Percentiles rank a stretch among this genome's conserved stretches.
Evolutionary conservation across 2,797 vertebrate species (phyloP).

Genomic region (Thunnus albacares): DNA sequence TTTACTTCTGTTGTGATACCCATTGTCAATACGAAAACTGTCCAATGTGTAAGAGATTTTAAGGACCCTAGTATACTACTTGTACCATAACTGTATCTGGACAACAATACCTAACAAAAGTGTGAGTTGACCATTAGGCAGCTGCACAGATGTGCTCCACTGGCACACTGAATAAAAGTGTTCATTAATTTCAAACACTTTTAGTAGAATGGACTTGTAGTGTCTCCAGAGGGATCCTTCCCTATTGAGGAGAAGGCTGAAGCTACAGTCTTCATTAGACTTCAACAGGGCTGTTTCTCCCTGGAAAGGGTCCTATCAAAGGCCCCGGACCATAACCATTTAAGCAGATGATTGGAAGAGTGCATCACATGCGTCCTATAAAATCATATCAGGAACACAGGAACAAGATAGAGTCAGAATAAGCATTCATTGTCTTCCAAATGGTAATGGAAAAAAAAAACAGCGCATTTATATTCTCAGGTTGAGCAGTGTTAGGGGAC

Average conservation of each 20-base stretch:
- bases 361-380: conserved; percentile 12
- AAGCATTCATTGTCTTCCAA: neutral
- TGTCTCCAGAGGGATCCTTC: conserved; percentile 10
- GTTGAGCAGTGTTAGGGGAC: neutral
- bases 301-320: conserved; percentile 21
- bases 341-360: conserved; percentile 16
- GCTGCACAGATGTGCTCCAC: conserved; percentile 11
- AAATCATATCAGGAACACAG: conserved; percentile 16
- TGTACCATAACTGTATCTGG: neutral
- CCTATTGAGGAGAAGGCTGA: conserved; percentile 10
- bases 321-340: conserved; percentile 21
- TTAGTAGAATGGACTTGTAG: conserved; percentile 8
- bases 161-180: conserved; percentile 7
- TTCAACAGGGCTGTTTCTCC: conserved; percentile 14
- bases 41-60: neutral
- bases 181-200: conserved; percentile 39
- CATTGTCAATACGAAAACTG: neutral
- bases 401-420: neutral
- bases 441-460: neutral
- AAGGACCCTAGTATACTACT: neutral
- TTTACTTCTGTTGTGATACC: neutral
- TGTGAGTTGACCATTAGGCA: conserved; percentile 8
- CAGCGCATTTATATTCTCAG: conserved; percentile 7
- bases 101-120: no score
- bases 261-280: conserved; percentile 31